These are phyloP conservation scores for Laupala kohalensis DNA, from an alignment of 1,140 invertebrate genomes.

Conservation along the genomic window DNA sequence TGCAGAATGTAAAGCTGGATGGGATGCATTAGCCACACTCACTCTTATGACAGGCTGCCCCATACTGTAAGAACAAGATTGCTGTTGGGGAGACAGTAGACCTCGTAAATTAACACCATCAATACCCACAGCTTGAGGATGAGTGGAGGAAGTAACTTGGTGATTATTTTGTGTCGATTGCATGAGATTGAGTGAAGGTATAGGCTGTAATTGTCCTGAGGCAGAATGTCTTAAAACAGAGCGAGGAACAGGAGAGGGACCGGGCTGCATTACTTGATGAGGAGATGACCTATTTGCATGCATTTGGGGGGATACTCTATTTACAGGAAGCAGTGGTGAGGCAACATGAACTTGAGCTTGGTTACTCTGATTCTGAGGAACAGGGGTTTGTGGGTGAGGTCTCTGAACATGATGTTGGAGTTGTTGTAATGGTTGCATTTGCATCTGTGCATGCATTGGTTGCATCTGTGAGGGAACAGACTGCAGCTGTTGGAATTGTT, in stretches of 20 bases:
- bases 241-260: background rate
- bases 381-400: background rate
- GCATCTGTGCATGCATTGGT: conserved; percentile 12
- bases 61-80: background rate
- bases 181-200: background rate
- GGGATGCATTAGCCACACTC: background rate
- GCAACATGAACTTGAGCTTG: background rate
- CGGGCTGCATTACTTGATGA: background rate
- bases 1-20: background rate
- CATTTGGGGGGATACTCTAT: background rate
- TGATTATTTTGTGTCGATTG: conserved; percentile 8
- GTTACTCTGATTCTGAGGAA: background rate
- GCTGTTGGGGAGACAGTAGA: conserved; percentile 15
- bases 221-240: background rate
- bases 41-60: background rate
- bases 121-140: conserved; percentile 22
- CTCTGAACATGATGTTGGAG: background rate
- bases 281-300: background rate
- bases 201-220: background rate
- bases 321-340: background rate
- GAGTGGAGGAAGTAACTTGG: conserved; percentile 35
- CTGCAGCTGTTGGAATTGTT: conserved; percentile 7
- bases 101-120: conserved; percentile 15
- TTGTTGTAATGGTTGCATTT: conserved; percentile 19
- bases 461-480: conserved; percentile 10